These are phyloP conservation scores for Salvelinus alpinus DNA, from an alignment of 2,113 vertebrate genomes.

Conservation along the genomic window DNA sequence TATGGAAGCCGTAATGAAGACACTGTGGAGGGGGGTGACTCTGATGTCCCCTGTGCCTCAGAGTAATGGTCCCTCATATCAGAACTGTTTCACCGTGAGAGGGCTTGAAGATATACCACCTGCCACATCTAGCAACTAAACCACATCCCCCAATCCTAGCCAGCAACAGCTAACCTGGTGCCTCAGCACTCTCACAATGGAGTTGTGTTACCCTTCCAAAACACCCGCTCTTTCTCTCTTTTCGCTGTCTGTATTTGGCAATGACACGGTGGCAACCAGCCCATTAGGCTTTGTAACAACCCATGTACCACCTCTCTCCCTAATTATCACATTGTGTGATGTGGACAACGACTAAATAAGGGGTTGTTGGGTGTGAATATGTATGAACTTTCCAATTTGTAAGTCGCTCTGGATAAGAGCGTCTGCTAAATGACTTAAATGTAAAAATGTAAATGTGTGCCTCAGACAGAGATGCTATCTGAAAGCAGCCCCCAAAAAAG, in stretches of 20 bases:
- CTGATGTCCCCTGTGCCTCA: too few species aligned
- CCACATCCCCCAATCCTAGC: neutral
- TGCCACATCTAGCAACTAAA: neutral
- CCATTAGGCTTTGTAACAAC: conserved; percentile 3
- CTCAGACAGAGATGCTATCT: conserved; percentile 36
- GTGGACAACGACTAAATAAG: conserved; percentile 39
- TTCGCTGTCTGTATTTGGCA: conserved; percentile 15
- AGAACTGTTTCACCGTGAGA: neutral
- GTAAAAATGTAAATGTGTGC: too few species aligned
- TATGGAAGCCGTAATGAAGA: neutral
- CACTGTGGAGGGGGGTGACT: too few species aligned
- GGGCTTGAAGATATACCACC: neutral
- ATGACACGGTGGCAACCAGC: neutral
- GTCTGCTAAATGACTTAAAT: too few species aligned
- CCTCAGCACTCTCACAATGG: neutral
- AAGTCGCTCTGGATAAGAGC: too few species aligned
- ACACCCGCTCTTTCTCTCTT: neutral
- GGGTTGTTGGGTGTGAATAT: conserved; percentile 31
- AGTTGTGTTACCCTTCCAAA: conserved; percentile 1
- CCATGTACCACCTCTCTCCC: conserved; percentile 13
- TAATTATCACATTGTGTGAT: conserved; percentile 45
- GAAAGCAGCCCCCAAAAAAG: conserved; percentile 33
- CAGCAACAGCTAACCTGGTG: neutral
- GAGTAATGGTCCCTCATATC: too few species aligned
- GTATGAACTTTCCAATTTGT: too few species aligned